Evolutionary conservation across 92 coral and sea anemone genomes (phyloP), one percentile per base, ranked within the genome.

Genomic region (Anthopleura xanthogrammica): DNA sequence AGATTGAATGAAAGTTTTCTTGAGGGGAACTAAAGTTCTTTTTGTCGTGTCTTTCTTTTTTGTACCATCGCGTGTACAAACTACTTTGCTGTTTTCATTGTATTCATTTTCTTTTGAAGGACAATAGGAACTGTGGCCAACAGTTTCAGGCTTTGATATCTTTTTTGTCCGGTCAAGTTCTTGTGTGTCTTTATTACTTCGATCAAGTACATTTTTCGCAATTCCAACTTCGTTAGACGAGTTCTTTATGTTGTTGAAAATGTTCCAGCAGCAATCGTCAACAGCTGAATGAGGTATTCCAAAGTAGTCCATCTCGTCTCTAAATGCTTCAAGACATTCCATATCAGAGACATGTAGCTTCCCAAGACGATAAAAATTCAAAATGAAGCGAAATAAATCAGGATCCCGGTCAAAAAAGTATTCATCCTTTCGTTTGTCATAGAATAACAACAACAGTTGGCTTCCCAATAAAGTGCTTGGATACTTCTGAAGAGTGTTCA

Each of bases 321-420:
- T 72, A 74, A 95, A 95, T 60, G 96, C 98, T 65, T 84, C 82
- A 39, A 92, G 95, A 68, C 98, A 95, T 55, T 93, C 96, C 46
- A 90, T 90, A 71, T 92, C 90, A 17, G 93, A 93, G 20, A 91
- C 66, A 76, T 95, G 97, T 3, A 95, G 88, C 83, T 88, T 93
- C 41, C 92, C 97, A 40, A 85, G 79, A 41, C 89, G 89, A 77
- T 95, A 95, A 75, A 85, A 95, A 84, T 95, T 95, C 82, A 95
- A 84, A 78, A 95, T 94, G 81, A 89, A 93, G 62, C 94, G 97
- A 83, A 95, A 95, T 52, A 95, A 83, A 48, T 89, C 82, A 4
- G 98, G 98, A 68, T 95, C 98, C 5, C 98, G 85, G 65, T 95
- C 97, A 85, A 95, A 91, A 64, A 95, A 93, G 76, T 89, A 95